Evolutionary conservation across 2,888 invertebrate species (phyloP), one percentile per base, ranked within the genome.

Genomic region (Aphelenchoides bicaudatus): DNA sequence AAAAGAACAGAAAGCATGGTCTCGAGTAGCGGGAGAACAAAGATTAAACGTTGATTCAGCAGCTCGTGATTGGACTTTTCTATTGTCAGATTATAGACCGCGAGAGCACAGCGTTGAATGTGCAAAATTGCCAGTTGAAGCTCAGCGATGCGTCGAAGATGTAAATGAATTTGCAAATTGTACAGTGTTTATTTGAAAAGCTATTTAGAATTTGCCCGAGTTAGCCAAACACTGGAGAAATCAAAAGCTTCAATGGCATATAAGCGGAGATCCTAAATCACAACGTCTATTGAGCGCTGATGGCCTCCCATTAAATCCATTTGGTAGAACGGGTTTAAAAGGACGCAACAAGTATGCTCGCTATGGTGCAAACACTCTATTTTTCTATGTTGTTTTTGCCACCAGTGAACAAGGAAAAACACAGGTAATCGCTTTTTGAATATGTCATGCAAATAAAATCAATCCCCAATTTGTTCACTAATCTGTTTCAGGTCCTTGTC

Each of bases 261-360:
- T 51, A 8, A 19, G 19, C 16, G 25, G 39, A 1, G 16, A 51
- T 51, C 37, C 37, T 13, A 51, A 34, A 19, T 38, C 34, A 16
- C 1, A 8, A 10, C 48, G 52, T 16, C 52, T 51, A 13, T 53
- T 71, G 2, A 56, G 59, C 3, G 61, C 71, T 0, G 61, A 62
- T 27, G 75, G 75, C 6, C 65, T 78, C 23, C 78, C 75, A 5
- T 56, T 78, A 51, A 78, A 78, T 65, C 78, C 78, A 63, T 57
- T 65, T 43, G 65, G 73, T 37, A 59, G 62, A 19, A 57, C 59
- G 37, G 78, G 78, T 19, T 51, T 75, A 31, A 63, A 67, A 3
- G 78, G 78, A 29, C 62, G 78, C 30, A 78, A 78, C 13, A 63
- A 69, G 50, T 70, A 72, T 53, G 63, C 67, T 23, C 67, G 68